Evolutionary conservation across 2,113 vertebrate genomes (phyloP), one percentile per base, ranked within the genome.

Genomic region (Malurus alboscapulatus): DNA sequence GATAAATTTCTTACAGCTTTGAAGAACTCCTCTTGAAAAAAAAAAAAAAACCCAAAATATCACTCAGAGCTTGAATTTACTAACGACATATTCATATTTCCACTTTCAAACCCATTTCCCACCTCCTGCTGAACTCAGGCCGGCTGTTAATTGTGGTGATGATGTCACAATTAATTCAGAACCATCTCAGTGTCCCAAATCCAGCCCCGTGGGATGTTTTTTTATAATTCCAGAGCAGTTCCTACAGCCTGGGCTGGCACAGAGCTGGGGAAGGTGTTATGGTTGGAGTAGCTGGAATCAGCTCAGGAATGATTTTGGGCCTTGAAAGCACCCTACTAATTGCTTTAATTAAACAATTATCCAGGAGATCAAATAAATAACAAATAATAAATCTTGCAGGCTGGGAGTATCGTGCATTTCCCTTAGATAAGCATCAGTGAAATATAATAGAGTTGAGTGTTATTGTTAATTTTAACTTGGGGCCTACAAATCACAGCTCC

Each of bases 291-390:
- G 57, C 71, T 74, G 84, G 62, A 66, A 84, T 48, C 14, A 79
- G 54, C 66, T 83, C 27, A 63, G 66, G 42, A 89, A 96, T 59
- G 78, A 44, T 80, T 87, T 92, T 8, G 53, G 55, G 71, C 54
- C 92, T 92, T 83, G 78, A 93, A 94, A 94, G 90, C 78, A 89
- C 58, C 58, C 42, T 80, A 38, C 94, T 96, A 96, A 96, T 96
- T 96, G n/a, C 84, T 90, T 93, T 91, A 92, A 95, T 96, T 91
- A 96, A 96, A 72, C 61, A 90, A 94, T 96, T 96, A 96, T 48
- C 54, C 93, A 3, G 29, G 57, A 91, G 79, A 92, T 96, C 90
- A 96, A 92, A 94, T 88, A 95, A 95, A 95, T 36, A 92, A 65
- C 91, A 96, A 95, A 96, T 71, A 95, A 90, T 94, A 96, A 95